Evolutionary conservation across 2,888 invertebrate species (phyloP), one percentile per base, ranked within the genome.

Genomic region (Megastigmus dorsalis): DNA sequence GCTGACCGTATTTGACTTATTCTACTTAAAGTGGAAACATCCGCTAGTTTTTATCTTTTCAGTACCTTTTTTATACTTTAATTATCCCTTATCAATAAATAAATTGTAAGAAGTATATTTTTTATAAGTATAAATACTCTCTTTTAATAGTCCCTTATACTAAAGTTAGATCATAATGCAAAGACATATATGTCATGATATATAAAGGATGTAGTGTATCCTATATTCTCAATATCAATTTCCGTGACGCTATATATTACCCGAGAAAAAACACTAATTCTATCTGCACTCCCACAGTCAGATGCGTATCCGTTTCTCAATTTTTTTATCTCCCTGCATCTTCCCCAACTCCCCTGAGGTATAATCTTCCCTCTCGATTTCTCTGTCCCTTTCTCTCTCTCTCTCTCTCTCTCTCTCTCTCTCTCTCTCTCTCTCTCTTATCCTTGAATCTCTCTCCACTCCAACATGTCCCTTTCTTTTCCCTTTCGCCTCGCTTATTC

Each of bases 401-500:
- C 23, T 26, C 50, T 18, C 13, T 1, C 36, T 48, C 20, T 33
- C 48, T 36, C 36, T 23, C 7, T 38, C 13, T 52, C 52, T 4
- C 5, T 48, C 23, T 60, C 28, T 45, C 60, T 18, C 9, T 18
- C 23, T 13, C 3, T 13, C n/a, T 9, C 41, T 62, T 62, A 48
- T 62, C 62, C 48, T 33, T 2, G n/a, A 20, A 48, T 48, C 23
- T 55, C 55, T 3, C 4, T 15, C n/a, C n/a, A n/a, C n/a, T 30
- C 18, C 10, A 18, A 13, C 23, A 15, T 23, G 43, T 55, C 67
- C 23, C 20, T 45, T 23, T 20, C 57, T 48, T 18, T 57, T 28
- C 10, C 55, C 36, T 57, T 9, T 55, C 48, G 41, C 57, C 48
- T 67, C 67, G 57, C 57, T 67, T 67, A 45, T 57, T 26, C 43